phyloP scores from a whole-genome alignment of 2,888 invertebrate genomes.

The Eumerus sabulonum region DNA sequence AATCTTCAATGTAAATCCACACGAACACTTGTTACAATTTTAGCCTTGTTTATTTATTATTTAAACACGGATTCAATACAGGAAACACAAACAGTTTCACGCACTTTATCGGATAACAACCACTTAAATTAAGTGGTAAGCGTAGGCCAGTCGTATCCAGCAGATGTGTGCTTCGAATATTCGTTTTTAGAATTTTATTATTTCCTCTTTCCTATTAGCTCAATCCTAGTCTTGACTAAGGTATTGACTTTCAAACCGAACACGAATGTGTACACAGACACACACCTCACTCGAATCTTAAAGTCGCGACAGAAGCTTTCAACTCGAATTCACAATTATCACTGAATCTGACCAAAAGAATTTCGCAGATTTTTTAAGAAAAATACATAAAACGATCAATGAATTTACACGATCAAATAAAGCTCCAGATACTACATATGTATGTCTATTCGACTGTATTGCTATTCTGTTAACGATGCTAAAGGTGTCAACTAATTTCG shows the following conservation, averaged over 20 bases:
- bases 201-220: background rate
- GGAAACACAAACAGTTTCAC: slow-evolving; percentile 3
- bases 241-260: no score
- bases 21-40: slow-evolving; percentile 9
- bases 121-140: slow-evolving; percentile 12
- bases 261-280: slow-evolving; percentile 25
- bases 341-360: slow-evolving; percentile 17
- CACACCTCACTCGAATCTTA: slow-evolving; percentile 17
- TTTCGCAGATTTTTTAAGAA: slow-evolving; percentile 22
- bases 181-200: no score
- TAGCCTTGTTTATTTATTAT: background rate
- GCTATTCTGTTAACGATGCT: slow-evolving; percentile 40
- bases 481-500: slow-evolving; percentile 50
- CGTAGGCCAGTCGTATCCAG: no score
- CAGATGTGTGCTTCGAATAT: no score
- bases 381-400: slow-evolving; percentile 36
- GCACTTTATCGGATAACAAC: slow-evolving; percentile 20
- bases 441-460: slow-evolving; percentile 22
- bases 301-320: slow-evolving; percentile 21
- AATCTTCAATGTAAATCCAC: slow-evolving; percentile 13
- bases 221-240: no score
- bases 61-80: background rate
- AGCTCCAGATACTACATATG: slow-evolving; percentile 31
- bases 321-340: slow-evolving; percentile 35
- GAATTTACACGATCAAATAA: no score